Evolutionary conservation across 2,888 invertebrate species (phyloP).

Genomic region (Nephrotoma guestfalica): DNA sequence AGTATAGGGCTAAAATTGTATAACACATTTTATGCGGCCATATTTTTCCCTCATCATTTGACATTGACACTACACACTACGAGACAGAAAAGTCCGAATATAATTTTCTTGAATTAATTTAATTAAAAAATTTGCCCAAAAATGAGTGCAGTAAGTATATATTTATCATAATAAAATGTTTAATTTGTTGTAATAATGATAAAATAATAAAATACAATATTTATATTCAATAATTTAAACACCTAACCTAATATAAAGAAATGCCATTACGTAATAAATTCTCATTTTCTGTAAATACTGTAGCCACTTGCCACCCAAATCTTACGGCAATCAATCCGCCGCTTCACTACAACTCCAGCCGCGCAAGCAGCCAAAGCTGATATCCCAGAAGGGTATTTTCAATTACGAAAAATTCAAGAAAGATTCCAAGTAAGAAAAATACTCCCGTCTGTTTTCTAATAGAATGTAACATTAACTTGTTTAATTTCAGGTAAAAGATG

Average conservation of each 20-base stretch:
- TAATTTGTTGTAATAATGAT: neutral
- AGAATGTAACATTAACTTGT: neutral
- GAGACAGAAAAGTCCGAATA: neutral
- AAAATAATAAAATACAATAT: neutral
- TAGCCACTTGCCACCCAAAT: neutral
- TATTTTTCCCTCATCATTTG: neutral
- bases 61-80: neutral
- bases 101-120: neutral
- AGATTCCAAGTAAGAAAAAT: neutral
- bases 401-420: neutral
- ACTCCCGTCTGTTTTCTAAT: neutral
- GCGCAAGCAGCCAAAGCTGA: neutral
- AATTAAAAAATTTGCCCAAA: neutral
- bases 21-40: neutral
- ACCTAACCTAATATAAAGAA: neutral
- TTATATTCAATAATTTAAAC: neutral
- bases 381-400: slow-evolving; percentile 1
- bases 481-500: slow-evolving; percentile 23
- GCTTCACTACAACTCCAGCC: neutral
- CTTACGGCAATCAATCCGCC: neutral
- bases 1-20: neutral
- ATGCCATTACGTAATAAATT: neutral
- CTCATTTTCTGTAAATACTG: neutral
- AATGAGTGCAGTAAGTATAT: neutral
- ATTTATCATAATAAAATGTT: neutral